A percentile compares a stretch with the other conserved stretches of the same genome.
Conservation (phyloP, 2,888 invertebrate species). For the Rhodophaea formosa region DNA sequence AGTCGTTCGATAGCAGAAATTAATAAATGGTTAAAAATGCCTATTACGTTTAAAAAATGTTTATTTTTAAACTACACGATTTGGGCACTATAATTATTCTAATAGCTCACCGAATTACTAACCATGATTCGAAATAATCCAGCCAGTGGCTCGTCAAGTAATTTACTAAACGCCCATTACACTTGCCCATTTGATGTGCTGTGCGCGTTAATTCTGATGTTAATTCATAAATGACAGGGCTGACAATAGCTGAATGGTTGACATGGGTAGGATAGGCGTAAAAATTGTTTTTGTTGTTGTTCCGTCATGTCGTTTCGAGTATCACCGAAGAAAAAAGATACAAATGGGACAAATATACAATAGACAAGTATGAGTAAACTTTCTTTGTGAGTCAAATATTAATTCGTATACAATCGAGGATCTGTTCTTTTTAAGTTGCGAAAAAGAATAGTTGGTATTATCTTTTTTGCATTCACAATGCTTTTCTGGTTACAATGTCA, state of each 20-base stretch:
- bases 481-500: too few relatives aligned
- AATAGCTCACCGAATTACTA: slow-evolving; percentile 13
- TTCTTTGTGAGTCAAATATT: too few relatives aligned
- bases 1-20: too few relatives aligned
- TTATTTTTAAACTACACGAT: too few relatives aligned
- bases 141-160: slow-evolving; percentile 3
- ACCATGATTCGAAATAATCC: slow-evolving; percentile 16
- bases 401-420: too few relatives aligned
- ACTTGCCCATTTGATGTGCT: slow-evolving; percentile 3
- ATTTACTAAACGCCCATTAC: slow-evolving; percentile 16
- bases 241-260: neutral
- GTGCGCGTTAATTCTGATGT: slow-evolving; percentile 11
- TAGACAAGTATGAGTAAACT: too few relatives aligned
- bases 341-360: too few relatives aligned
- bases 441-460: too few relatives aligned
- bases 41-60: too few relatives aligned
- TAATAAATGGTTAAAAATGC: too few relatives aligned
- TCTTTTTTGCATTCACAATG: too few relatives aligned
- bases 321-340: neutral
- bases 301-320: neutral
- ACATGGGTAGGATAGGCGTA: neutral
- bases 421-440: too few relatives aligned
- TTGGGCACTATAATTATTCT: slow-evolving; percentile 4
- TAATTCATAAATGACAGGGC: slow-evolving; percentile 2
- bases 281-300: neutral